Base-by-base conservation (phyloP, 2,113 vertebrate species). In the Ochotona princeps region DNA sequence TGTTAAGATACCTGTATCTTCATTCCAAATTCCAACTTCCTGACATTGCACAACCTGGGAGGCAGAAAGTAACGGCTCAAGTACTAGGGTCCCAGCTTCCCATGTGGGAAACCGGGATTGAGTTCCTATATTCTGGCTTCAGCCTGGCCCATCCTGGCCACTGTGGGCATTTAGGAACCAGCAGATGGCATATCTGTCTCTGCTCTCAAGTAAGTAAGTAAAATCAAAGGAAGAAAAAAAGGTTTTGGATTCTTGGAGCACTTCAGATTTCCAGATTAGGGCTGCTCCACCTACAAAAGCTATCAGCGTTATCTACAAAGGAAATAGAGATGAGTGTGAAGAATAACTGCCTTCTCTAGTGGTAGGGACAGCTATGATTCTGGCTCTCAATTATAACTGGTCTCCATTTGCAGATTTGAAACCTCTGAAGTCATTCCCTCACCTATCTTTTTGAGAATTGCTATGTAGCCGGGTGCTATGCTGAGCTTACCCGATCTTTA, bases 401-500 rank as follows among this genome's bases (percentile, higher is more conserved):
- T 32, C 76, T 21, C 25, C 86, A 32, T 84, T 69, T 76, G 8
- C n/a, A 83, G 35, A 66, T 61, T 14, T 89, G 26, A 75, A 95
- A 83, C 51, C 61, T 74, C 60, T 60, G n/a, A 18, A 90, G 49
- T 80, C 26, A 75, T 69, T 89, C 44, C 80, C 38, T 83, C 54
- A 92, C 44, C 76, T 72, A n/a, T 54, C 80, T 67, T 73, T 66
- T 60, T 60, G 17, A 90, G 35, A 5, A 61, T 17, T 30, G 28
- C 44, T 72, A 28, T 11, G n/a, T 4, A 78, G 38, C 8, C 65
- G 85, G 30, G 12, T 47, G 21, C 67, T 76, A 17, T 44, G 47
- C 49, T 92, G 82, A 85, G 49, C n/a, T 47, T 57, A 38, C 30
- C 30, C 51, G 70, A 91, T 67, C 89, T 51, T 89, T 57, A 65